These are phyloP conservation scores for Trididemnum nubilum DNA, from an alignment of 23 tunicate genomes.

Conservation along the genomic window DNA sequence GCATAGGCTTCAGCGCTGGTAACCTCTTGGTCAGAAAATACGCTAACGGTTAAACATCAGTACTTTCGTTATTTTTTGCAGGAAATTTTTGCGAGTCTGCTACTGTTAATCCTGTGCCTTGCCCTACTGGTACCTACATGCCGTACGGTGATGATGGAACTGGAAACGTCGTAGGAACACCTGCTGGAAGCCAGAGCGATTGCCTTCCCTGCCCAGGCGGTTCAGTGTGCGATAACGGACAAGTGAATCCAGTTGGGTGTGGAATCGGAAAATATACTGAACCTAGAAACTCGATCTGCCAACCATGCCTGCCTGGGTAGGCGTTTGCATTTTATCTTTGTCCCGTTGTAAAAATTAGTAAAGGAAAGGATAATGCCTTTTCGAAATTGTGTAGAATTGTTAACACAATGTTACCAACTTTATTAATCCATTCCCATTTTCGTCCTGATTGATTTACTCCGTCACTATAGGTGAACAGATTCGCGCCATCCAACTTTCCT, in stretches of 20 bases:
- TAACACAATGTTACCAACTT: neutral
- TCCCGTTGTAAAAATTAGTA: neutral
- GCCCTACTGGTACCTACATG: conserved; percentile 93
- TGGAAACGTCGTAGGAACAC: conserved; percentile 37
- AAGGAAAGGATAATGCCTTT: neutral
- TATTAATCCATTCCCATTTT: no score
- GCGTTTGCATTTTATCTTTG: no score
- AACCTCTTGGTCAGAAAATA: no score
- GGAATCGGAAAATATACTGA: conserved; percentile 64
- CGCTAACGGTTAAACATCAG: no score
- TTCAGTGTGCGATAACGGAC: conserved; percentile 58
- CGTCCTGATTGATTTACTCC: no score
- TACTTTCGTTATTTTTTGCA: no score
- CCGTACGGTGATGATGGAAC: conserved; percentile 64
- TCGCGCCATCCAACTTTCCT: no score
- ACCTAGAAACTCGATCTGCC: conserved; percentile 71
- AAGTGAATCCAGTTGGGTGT: conserved; percentile 45
- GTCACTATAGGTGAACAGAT: no score
- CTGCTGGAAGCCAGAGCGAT: conserved; percentile 79
- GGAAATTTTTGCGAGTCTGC: conserved; percentile 85
- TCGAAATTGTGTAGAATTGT: neutral
- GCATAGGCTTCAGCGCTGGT: no score
- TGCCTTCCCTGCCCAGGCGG: conserved; percentile 86
- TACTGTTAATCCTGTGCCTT: conserved; percentile 79
- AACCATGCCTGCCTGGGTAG: conserved; percentile 80